Evolutionary conservation across 2,888 invertebrate species (phyloP).

Genomic region (Dryobotodes eremita): DNA sequence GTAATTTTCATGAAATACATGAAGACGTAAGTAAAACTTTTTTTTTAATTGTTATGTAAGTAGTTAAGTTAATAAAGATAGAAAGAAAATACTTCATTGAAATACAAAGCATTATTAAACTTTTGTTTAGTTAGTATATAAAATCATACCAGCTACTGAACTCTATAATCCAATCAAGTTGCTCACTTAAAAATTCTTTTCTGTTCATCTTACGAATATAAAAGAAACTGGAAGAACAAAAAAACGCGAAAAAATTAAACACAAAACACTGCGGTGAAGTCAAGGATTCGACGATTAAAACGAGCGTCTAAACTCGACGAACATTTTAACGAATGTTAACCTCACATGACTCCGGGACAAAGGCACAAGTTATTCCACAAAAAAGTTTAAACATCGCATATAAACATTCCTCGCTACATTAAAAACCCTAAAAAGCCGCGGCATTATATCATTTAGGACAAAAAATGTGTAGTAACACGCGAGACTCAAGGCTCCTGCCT

Average conservation of each 20-base stretch:
- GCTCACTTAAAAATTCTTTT: background rate
- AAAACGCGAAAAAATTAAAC: slow-evolving; percentile 30
- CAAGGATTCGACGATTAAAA: slow-evolving; percentile 57
- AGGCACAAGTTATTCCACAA: slow-evolving; percentile 64
- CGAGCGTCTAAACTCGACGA: slow-evolving; percentile 56
- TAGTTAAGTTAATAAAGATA: background rate
- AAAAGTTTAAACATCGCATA: slow-evolving; percentile 63
- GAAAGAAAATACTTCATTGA: background rate
- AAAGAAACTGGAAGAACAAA: slow-evolving; percentile 37
- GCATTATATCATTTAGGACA: slow-evolving; percentile 64
- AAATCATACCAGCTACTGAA: background rate
- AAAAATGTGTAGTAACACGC: slow-evolving; percentile 64
- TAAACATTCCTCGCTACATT: slow-evolving; percentile 60
- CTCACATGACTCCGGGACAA: slow-evolving; percentile 65
- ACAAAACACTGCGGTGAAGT: slow-evolving; percentile 44
- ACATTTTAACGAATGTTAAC: slow-evolving; percentile 68
- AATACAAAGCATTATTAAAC: no score
- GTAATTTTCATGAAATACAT: background rate
- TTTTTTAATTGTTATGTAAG: background rate
- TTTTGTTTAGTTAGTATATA: no score
- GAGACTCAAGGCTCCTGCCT: slow-evolving; percentile 50
- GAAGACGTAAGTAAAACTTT: background rate
- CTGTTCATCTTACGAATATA: background rate
- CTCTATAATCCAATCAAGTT: background rate
- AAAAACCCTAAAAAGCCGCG: slow-evolving; percentile 57